Conservation (phyloP, 2,113 vertebrate species). For the Tychaedon coryphoeus region DNA sequence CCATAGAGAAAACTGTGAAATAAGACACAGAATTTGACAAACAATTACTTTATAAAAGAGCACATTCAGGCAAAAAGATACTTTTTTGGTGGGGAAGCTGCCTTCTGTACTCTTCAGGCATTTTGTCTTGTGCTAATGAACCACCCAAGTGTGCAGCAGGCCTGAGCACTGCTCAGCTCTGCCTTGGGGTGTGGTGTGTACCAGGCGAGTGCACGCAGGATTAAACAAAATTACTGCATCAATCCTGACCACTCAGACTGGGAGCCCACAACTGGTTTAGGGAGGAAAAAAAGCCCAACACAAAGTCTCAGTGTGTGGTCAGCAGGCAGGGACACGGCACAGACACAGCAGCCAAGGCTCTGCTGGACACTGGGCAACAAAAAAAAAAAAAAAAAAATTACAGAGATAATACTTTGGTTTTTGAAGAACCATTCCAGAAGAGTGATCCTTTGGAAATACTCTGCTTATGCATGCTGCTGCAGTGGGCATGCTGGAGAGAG, state of each 20-base stretch:
- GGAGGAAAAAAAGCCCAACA: not conserved
- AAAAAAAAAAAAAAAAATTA: not conserved
- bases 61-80: not conserved
- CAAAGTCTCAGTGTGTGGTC: not conserved
- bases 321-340: not conserved
- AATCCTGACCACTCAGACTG: not conserved
- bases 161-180: fast-evolving
- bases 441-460: not conserved
- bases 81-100: not conserved
- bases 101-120: not conserved
- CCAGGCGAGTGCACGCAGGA: fast-evolving
- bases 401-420: not conserved
- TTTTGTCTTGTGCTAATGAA: not conserved
- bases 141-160: not conserved
- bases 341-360: not conserved
- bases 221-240: not conserved
- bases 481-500: not conserved
- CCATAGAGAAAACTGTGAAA: not conserved
- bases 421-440: not conserved
- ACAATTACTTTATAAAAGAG: not conserved
- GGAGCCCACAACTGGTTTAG: not conserved
- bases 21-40: not conserved
- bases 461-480: not conserved
- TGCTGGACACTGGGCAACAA: not conserved
- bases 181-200: too few relatives aligned